Conservation (phyloP, 2,113 vertebrate genomes). For the Ptilonorhynchus violaceus region DNA sequence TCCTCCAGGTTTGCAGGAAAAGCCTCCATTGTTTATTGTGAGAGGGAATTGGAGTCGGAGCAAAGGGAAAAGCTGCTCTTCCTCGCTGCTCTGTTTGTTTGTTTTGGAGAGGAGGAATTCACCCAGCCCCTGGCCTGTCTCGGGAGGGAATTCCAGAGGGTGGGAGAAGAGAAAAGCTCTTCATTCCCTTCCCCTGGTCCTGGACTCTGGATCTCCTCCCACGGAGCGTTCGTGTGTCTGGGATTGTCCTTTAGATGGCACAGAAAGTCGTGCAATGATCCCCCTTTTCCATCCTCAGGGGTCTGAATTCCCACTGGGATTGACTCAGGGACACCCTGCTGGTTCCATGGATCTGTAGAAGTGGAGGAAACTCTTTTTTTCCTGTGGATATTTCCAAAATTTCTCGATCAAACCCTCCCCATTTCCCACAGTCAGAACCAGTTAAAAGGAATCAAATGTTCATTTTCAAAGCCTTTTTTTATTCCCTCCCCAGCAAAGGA, state of each 20-base stretch:
- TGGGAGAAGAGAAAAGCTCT: background rate
- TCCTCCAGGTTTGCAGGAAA: background rate
- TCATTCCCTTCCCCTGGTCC: background rate
- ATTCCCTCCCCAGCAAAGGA: background rate
- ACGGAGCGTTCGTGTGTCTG: accelerated
- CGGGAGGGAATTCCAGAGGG: background rate
- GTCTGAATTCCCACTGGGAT: background rate
- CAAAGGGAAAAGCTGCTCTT: background rate
- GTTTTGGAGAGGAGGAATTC: conserved; percentile 2
- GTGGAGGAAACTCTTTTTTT: background rate
- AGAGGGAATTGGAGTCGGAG: background rate
- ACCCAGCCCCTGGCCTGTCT: background rate
- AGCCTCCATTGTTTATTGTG: background rate
- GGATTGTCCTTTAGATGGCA: background rate
- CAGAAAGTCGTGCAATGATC: background rate
- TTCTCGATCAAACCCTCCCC: background rate
- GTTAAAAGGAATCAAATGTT: background rate
- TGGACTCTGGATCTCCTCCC: background rate
- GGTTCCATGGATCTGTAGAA: background rate
- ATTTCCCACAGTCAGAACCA: background rate
- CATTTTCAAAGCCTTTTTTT: background rate
- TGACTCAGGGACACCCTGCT: background rate
- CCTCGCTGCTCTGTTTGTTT: background rate
- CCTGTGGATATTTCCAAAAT: background rate
- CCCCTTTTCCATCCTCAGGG: background rate